phyloP scores from a whole-genome alignment of 2,888 invertebrate genomes.

The Bugula neritina region DNA sequence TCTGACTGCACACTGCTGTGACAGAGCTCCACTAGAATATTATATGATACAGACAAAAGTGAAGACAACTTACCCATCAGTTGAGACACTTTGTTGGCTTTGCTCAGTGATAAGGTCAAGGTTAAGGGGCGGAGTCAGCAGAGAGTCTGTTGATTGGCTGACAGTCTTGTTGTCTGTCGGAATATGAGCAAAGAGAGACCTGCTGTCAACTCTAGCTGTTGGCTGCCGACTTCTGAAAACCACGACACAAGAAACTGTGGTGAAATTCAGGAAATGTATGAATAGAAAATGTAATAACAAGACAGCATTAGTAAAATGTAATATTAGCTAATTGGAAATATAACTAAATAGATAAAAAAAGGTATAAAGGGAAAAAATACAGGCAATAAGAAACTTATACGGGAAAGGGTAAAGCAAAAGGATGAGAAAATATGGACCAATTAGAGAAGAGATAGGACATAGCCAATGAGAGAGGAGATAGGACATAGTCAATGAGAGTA shows the following conservation, averaged over 20 bases:
- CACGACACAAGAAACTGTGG: not conserved
- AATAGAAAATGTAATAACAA: not conserved
- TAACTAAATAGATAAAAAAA: not conserved
- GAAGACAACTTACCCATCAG: not conserved
- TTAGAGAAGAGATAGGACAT: too few species aligned
- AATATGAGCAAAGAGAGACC: not conserved
- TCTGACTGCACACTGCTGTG: too few species aligned
- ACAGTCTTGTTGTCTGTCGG: not conserved
- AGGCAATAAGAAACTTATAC: too few species aligned
- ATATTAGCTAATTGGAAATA: not conserved
- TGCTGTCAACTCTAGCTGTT: conserved; percentile 14
- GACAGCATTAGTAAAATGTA: not conserved
- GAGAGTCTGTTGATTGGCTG: not conserved
- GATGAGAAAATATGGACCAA: too few species aligned
- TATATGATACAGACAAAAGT: too few species aligned
- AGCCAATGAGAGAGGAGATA: too few species aligned
- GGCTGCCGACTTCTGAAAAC: not conserved
- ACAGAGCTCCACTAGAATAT: too few species aligned
- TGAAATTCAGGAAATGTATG: not conserved
- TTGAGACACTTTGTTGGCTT: not conserved
- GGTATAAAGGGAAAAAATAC: not conserved
- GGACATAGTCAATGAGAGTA: too few species aligned
- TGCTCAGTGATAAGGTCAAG: not conserved
- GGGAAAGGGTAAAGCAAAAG: too few species aligned
- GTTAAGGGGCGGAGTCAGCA: not conserved